phyloP scores from a whole-genome alignment of 2,113 vertebrate species.

The Poecile atricapillus region DNA sequence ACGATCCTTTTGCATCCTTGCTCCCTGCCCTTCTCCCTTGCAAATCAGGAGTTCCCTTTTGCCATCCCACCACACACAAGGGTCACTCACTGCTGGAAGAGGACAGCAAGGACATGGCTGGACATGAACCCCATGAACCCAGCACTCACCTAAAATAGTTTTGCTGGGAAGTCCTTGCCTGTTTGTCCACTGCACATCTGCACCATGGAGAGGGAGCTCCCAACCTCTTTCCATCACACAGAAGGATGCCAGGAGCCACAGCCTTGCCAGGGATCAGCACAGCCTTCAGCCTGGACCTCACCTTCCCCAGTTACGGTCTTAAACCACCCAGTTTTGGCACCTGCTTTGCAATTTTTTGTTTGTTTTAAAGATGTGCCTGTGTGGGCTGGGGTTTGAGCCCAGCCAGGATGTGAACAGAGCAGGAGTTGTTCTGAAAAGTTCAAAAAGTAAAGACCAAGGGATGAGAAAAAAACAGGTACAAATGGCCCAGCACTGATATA shows the following conservation, averaged over 20 bases:
- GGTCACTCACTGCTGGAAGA: not conserved
- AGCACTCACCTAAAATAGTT: not conserved
- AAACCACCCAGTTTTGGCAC: not conserved
- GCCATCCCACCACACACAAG: accelerated
- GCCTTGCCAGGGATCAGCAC: not conserved
- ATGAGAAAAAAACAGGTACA: not conserved
- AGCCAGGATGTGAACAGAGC: not conserved
- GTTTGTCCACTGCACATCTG: not conserved
- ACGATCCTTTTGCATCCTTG: accelerated
- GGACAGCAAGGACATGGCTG: not conserved
- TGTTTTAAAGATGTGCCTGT: not conserved
- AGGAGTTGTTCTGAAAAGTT: not conserved
- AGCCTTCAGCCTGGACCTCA: not conserved
- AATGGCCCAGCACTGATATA: not conserved
- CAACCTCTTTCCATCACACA: not conserved
- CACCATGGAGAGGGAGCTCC: not conserved
- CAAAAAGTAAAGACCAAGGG: not conserved
- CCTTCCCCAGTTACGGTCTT: not conserved
- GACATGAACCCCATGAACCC: not conserved
- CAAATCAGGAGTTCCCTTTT: not conserved
- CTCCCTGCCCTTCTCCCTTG: not conserved
- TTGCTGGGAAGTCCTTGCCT: not conserved
- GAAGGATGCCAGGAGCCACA: not conserved
- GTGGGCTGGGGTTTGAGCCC: not conserved
- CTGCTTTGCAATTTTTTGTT: not conserved